phyloP scores from a whole-genome alignment of 2,888 invertebrate genomes.

The Aphidius colemani region DNA sequence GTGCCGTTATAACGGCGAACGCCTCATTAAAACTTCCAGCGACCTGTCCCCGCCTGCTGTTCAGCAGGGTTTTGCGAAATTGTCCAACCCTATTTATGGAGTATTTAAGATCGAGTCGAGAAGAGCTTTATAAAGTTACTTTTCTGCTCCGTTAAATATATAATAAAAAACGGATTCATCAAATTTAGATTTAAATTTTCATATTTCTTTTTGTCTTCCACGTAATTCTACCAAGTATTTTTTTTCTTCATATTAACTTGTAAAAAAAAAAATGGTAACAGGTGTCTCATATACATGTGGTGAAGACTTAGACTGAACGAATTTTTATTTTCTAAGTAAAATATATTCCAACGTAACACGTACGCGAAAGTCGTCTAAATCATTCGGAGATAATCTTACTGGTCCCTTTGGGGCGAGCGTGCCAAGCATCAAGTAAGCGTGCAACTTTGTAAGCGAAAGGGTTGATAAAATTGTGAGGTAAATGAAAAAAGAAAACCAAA shows the following conservation, averaged over 20 bases:
- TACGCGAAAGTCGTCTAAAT: conserved; percentile 38
- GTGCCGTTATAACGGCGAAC: conserved; percentile 16
- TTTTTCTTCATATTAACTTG: too few relatives aligned
- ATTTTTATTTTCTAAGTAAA: conserved; percentile 15
- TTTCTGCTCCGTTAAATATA: neutral
- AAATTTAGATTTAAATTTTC: too few relatives aligned
- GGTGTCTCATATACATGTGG: neutral
- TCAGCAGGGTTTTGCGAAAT: neutral
- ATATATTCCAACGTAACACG: conserved; percentile 27
- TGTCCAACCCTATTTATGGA: conserved; percentile 15
- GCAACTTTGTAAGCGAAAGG: too few relatives aligned
- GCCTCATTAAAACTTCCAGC: conserved; percentile 35
- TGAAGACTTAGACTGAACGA: conserved; percentile 22
- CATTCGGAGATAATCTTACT: conserved; percentile 41
- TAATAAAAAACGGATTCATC: too few relatives aligned
- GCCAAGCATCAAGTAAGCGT: neutral
- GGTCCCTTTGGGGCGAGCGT: neutral
- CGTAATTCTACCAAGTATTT: too few relatives aligned
- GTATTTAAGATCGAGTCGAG: conserved; percentile 15
- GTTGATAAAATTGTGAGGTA: neutral
- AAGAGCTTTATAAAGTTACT: neutral
- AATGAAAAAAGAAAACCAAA: neutral
- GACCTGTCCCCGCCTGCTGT: neutral
- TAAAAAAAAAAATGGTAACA: too few relatives aligned
- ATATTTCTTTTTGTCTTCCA: too few relatives aligned